Conservation (phyloP, 2,888 invertebrate species). For the Digitonthophagus gazella region DNA sequence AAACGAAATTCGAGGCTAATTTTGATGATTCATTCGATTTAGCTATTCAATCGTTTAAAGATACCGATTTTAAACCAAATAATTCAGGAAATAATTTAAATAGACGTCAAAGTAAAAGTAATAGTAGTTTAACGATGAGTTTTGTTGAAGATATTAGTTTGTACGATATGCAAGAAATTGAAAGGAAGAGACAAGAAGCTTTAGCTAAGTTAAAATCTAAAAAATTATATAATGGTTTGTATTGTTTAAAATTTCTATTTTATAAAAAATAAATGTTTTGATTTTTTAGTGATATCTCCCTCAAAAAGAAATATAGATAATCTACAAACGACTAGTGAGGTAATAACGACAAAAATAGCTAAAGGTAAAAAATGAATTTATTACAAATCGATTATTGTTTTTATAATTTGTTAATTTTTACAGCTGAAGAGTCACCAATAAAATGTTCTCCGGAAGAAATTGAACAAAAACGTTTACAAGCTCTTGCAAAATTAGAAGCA, state of each 20-base stretch:
- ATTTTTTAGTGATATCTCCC: neutral
- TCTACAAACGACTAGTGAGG: neutral
- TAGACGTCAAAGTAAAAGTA: neutral
- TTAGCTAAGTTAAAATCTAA: slow-evolving; percentile 60
- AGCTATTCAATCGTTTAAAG: slow-evolving; percentile 34
- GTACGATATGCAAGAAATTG: slow-evolving; percentile 62
- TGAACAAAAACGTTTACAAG: slow-evolving; percentile 51
- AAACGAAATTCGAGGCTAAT: neutral
- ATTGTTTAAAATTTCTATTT: neutral
- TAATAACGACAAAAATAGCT: neutral
- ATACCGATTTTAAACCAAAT: slow-evolving; percentile 29
- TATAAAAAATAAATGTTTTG: slow-evolving; percentile 1
- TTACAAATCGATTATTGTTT: neutral
- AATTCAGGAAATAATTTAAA: neutral
- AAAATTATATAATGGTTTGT: slow-evolving; percentile 35
- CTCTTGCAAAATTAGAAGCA: slow-evolving; percentile 50
- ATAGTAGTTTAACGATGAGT: neutral
- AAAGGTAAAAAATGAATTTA: slow-evolving; percentile 2
- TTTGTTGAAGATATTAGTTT: slow-evolving; percentile 29
- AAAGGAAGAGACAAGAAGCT: slow-evolving; percentile 60
- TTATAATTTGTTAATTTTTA: slow-evolving; percentile 14
- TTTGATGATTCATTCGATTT: slow-evolving; percentile 41
- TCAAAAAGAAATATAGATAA: neutral
- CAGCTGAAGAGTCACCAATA: slow-evolving; percentile 35
- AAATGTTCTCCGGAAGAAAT: slow-evolving; percentile 53